A percentile compares a stretch with the other conserved stretches of the same genome.
Conservation (phyloP, 2,888 invertebrate genomes). For the Synanthedon tipuliformis region DNA sequence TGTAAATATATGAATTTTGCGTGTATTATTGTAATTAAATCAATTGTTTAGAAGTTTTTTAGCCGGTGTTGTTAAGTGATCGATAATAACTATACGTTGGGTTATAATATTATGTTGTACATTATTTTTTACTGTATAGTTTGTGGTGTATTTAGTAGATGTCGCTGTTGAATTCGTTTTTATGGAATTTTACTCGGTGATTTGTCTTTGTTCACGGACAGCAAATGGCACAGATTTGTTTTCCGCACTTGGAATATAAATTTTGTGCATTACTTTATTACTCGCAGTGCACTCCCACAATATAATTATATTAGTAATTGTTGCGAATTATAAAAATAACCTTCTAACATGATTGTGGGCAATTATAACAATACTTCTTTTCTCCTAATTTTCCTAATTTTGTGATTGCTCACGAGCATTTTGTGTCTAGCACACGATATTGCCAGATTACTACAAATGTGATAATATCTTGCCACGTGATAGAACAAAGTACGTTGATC, state of each 20-base stretch:
- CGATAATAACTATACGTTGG: constrained; percentile 40
- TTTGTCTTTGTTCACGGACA: constrained; percentile 8
- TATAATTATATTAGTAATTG: neutral
- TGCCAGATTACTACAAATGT: constrained; percentile 41
- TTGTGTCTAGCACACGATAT: constrained; percentile 10
- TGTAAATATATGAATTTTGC: constrained; percentile 64
- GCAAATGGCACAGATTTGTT: constrained; percentile 25
- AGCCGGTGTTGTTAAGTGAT: constrained; percentile 48
- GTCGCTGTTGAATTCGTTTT: constrained; percentile 31
- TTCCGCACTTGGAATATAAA: constrained; percentile 25
- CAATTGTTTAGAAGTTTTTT: constrained; percentile 28
- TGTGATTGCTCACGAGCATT: constrained; percentile 27
- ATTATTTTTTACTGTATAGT: constrained; percentile 56
- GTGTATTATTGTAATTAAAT: constrained; percentile 35
- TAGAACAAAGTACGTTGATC: constrained; percentile 28
- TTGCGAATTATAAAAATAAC: neutral
- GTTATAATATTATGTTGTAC: constrained; percentile 31
- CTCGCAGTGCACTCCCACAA: neutral
- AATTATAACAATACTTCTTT: neutral
- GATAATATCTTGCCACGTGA: constrained; percentile 64
- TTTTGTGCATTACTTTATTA: constrained; percentile 15
- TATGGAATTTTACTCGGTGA: constrained; percentile 31
- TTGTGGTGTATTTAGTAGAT: constrained; percentile 35
- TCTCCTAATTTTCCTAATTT: neutral
- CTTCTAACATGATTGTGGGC: neutral